Evolutionary conservation across 2,888 invertebrate species (phyloP).

Genomic region (Dilophus febrilis): DNA sequence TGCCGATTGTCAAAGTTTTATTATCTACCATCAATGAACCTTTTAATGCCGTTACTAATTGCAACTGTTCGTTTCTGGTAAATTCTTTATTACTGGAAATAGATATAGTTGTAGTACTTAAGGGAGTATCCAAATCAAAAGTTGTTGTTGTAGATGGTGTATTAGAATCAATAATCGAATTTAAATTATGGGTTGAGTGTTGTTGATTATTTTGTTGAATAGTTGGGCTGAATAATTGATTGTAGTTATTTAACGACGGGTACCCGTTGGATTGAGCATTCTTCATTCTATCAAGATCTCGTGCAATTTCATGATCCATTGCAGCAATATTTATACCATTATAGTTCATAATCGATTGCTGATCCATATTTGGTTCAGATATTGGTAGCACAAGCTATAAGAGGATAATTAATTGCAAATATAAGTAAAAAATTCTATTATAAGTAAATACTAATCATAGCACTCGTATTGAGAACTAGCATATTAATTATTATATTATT

Average conservation of each 20-base stretch:
- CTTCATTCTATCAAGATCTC: conserved; percentile 2
- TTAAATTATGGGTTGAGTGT: neutral
- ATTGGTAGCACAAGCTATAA: conserved; percentile 13
- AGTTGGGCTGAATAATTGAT: neutral
- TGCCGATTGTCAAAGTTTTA: conserved; percentile 30
- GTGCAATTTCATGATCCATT: no score
- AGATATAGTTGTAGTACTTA: neutral
- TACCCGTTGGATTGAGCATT: no score
- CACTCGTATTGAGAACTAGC: conserved; percentile 15
- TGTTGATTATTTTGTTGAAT: neutral
- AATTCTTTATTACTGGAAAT: neutral
- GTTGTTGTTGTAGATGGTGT: neutral
- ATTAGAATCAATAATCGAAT: neutral
- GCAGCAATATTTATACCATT: neutral
- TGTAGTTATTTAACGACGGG: no score
- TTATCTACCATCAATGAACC: conserved; percentile 27
- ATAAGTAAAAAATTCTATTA: conserved; percentile 2
- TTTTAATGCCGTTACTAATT: conserved; percentile 22
- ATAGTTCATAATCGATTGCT: conserved; percentile 3
- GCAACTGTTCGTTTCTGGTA: conserved; percentile 18
- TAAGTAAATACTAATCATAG: neutral
- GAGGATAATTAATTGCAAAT: conserved; percentile 2
- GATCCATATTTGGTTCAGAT: conserved; percentile 5
- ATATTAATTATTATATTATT: conserved; percentile 29
- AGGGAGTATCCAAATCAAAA: no score